Conservation (phyloP, 2,888 invertebrate species). For the Philaethria dido region DNA sequence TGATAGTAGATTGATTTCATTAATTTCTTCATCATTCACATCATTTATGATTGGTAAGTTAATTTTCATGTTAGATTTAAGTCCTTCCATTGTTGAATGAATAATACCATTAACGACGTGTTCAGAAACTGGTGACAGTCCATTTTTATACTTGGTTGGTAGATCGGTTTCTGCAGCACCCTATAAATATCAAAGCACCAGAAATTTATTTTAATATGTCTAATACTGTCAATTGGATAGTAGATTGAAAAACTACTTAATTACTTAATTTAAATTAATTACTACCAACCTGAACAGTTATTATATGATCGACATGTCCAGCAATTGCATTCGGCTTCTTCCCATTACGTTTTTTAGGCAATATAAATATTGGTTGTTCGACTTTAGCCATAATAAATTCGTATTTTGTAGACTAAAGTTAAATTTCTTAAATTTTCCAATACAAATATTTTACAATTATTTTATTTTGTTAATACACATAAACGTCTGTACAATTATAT, state of each 20-base stretch:
- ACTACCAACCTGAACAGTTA: conserved; percentile 81
- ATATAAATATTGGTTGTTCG: conserved; percentile 83
- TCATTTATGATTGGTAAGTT: conserved; percentile 77
- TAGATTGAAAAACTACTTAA: no score
- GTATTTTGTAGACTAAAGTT: not conserved
- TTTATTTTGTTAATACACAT: not conserved
- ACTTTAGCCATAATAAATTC: conserved; percentile 65
- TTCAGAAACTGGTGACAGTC: conserved; percentile 75
- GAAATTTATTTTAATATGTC: no score
- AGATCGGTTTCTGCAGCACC: conserved; percentile 73
- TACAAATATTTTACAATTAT: not conserved
- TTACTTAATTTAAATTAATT: not conserved
- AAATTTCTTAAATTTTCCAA: not conserved
- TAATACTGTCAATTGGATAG: no score
- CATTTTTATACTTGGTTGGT: conserved; percentile 72
- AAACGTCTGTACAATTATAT: not conserved
- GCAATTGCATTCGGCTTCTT: conserved; percentile 78
- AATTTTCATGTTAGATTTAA: conserved; percentile 78
- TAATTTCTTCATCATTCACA: conserved; percentile 79
- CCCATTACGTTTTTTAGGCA: conserved; percentile 84
- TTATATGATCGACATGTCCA: conserved; percentile 86
- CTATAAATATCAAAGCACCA: conserved; percentile 51
- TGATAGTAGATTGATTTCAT: conserved; percentile 57
- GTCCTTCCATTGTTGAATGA: conserved; percentile 74
- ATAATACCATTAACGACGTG: conserved; percentile 74